These are phyloP conservation scores for Cheilosia grossa DNA, from an alignment of 2,888 invertebrate genomes.

Conservation along the genomic window DNA sequence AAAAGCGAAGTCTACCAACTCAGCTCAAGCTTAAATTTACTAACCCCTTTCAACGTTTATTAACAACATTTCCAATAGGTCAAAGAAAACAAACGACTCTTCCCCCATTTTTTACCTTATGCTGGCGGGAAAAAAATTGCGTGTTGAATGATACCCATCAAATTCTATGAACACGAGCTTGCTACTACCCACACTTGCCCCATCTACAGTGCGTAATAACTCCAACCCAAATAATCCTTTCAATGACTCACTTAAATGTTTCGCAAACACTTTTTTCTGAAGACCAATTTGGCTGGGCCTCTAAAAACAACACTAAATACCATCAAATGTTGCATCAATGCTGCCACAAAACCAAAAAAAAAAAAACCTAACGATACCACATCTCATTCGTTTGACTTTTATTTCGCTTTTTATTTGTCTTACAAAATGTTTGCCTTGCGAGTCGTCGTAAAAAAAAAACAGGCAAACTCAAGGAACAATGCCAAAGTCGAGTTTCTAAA, in stretches of 20 bases:
- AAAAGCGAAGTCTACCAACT: too few relatives aligned
- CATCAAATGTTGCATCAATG: conserved; percentile 57
- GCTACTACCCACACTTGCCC: too few relatives aligned
- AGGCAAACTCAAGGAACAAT: conserved; percentile 31
- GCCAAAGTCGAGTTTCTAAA: conserved; percentile 20
- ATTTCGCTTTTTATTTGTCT: conserved; percentile 40
- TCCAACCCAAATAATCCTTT: conserved; percentile 35
- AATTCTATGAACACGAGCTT: neutral
- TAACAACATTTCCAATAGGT: too few relatives aligned
- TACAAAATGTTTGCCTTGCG: conserved; percentile 28
- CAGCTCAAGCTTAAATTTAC: too few relatives aligned
- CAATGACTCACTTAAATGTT: conserved; percentile 45
- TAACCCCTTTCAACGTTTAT: too few relatives aligned
- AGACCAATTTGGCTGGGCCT: conserved; percentile 35
- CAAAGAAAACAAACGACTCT: too few relatives aligned
- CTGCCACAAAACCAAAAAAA: conserved; percentile 2
- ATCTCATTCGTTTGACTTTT: conserved; percentile 50
- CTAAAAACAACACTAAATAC: conserved; percentile 37
- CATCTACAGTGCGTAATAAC: neutral
- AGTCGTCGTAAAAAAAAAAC: conserved; percentile 20
- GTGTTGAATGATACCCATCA: neutral
- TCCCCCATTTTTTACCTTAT: neutral
- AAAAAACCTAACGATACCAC: conserved; percentile 42
- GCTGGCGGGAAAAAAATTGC: neutral
- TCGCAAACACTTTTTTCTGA: conserved; percentile 26